Evolutionary conservation across 2,888 invertebrate genomes (phyloP).

Genomic region (Netelia inedita): DNA sequence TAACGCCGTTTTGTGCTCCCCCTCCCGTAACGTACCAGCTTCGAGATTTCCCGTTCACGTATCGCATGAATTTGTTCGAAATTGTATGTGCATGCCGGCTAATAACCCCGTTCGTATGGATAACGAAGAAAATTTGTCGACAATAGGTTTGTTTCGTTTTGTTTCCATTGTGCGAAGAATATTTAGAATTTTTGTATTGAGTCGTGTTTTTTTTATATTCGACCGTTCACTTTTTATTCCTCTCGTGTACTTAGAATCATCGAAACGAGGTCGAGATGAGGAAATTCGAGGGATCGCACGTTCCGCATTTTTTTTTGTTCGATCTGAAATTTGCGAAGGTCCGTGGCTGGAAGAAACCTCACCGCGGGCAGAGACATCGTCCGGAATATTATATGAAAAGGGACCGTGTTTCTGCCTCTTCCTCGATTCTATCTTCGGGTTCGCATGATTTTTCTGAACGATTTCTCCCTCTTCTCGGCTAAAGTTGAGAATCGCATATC

Average conservation of each 20-base stretch:
- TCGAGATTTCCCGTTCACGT: slow-evolving; percentile 24
- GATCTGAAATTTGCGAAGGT: slow-evolving; percentile 3
- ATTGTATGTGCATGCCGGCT: background rate
- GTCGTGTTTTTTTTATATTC: background rate
- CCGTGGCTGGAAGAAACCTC: background rate
- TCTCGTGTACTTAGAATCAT: background rate
- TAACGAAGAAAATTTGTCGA: slow-evolving; percentile 7
- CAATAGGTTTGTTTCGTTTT: background rate
- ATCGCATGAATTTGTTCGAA: slow-evolving; percentile 30
- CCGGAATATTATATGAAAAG: slow-evolving; percentile 40
- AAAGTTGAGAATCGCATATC: background rate
- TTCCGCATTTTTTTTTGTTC: background rate
- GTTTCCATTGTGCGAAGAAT: no score
- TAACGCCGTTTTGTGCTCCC: background rate
- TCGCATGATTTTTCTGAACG: slow-evolving; percentile 39
- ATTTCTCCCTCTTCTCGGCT: slow-evolving; percentile 5
- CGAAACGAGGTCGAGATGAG: background rate
- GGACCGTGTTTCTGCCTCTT: slow-evolving; percentile 18
- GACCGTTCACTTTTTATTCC: background rate
- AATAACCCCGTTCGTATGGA: background rate
- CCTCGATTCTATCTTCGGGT: slow-evolving; percentile 2
- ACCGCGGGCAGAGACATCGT: background rate
- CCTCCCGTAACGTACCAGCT: background rate
- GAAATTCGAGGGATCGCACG: background rate
- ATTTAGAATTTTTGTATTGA: background rate